Conservation (phyloP, 2,888 invertebrate species). For the Ellobium chinense region DNA sequence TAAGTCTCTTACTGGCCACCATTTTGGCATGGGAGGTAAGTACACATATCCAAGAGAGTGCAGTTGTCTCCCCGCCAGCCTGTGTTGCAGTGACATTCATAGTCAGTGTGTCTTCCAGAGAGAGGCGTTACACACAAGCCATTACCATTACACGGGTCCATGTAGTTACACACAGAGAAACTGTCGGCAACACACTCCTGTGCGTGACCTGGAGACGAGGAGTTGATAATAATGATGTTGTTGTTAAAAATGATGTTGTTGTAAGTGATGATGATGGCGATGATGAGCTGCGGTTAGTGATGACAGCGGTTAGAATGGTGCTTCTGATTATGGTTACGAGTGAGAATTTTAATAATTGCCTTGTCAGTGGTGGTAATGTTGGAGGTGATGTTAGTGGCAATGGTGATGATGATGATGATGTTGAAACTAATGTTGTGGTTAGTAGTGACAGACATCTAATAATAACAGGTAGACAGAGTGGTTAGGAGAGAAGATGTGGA, state of each 20-base stretch:
- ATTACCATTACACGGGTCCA: conserved; percentile 59
- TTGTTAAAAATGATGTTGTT: not conserved
- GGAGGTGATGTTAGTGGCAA: not conserved
- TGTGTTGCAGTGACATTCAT: conserved; percentile 45
- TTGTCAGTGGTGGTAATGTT: not conserved
- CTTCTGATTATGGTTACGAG: not conserved
- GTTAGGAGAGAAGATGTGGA: too few species aligned
- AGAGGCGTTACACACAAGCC: conserved; percentile 57
- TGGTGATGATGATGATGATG: not conserved
- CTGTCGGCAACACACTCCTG: conserved; percentile 39
- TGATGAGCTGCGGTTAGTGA: too few species aligned
- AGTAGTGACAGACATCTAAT: not conserved
- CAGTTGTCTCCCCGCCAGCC: conserved; percentile 69
- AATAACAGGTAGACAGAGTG: not conserved
- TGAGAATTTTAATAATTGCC: not conserved
- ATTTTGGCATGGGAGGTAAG: conserved; percentile 57
- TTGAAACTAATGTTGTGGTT: not conserved
- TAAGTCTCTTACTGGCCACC: conserved; percentile 47
- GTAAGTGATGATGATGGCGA: too few species aligned
- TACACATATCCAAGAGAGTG: conserved; percentile 57
- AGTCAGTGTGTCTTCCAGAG: not conserved
- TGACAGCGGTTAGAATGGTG: too few species aligned
- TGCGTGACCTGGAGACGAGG: conserved; percentile 42
- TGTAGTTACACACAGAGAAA: conserved; percentile 59
- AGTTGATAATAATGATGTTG: too few species aligned